Evolutionary conservation across 2,797 vertebrate genomes (phyloP).

Genomic region (Salarias fasciatus): DNA sequence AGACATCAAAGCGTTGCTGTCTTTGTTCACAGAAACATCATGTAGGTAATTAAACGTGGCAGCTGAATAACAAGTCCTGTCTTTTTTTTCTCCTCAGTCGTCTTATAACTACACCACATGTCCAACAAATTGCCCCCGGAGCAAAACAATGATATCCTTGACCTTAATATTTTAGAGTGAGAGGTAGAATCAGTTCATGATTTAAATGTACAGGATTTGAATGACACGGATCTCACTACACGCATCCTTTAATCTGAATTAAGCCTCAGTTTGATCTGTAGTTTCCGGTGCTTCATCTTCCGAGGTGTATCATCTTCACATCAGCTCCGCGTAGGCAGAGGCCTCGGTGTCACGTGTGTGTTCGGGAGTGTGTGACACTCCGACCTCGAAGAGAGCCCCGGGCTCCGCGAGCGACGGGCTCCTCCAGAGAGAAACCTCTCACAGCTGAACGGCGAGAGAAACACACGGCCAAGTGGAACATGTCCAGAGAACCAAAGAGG

Average conservation of each 20-base stretch:
- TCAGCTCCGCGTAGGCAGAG: constrained; percentile 7
- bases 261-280: neutral
- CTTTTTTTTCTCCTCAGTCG: constrained; percentile 6
- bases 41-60: constrained; percentile 30
- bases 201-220: too few relatives aligned
- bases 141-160: too few relatives aligned
- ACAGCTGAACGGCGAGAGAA: constrained; percentile 18
- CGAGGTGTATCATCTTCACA: constrained; percentile 17
- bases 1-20: constrained; percentile 24
- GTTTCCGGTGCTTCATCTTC: constrained; percentile 3
- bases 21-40: constrained; percentile 20
- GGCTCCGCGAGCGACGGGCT: constrained; percentile 37
- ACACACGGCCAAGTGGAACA: too few relatives aligned
- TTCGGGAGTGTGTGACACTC: constrained; percentile 30
- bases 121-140: too few relatives aligned
- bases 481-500: neutral
- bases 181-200: too few relatives aligned
- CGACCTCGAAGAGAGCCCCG: constrained; percentile 47
- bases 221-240: too few relatives aligned
- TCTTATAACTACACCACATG: constrained; percentile 4
- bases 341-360: constrained; percentile 39
- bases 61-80: constrained; percentile 17
- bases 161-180: too few relatives aligned
- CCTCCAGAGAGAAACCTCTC: constrained; percentile 33
- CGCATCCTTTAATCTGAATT: too few relatives aligned